A percentile compares a stretch with the other conserved stretches of the same genome.
phyloP scores from a whole-genome alignment of 2,888 invertebrate species.

The Thelaira solivaga region DNA sequence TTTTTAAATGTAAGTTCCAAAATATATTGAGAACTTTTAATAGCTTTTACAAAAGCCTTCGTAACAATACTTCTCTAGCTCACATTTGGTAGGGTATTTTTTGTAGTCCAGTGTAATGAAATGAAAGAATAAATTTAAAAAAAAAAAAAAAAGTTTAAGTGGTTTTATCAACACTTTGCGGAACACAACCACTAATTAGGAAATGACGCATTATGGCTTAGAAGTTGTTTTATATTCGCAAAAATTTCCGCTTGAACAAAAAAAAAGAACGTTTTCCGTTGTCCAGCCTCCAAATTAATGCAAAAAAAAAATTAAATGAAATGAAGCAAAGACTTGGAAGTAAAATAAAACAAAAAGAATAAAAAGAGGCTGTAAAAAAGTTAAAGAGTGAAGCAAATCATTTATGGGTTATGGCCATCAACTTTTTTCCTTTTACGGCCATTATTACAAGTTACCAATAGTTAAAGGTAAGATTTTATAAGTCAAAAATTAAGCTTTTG shows the following conservation, averaged over 20 bases:
- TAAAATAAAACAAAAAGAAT: too few species aligned
- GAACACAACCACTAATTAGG: slow-evolving; percentile 54
- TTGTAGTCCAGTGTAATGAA: slow-evolving; percentile 21
- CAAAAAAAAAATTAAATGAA: not conserved
- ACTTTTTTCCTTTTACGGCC: too few species aligned
- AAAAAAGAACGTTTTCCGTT: slow-evolving; percentile 30
- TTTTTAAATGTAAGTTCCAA: too few species aligned
- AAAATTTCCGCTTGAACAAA: slow-evolving; percentile 41
- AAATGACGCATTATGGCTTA: slow-evolving; percentile 52
- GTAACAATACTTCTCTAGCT: not conserved
- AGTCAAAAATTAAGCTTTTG: too few species aligned
- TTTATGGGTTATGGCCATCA: too few species aligned
- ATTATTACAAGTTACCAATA: too few species aligned
- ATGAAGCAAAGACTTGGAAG: not conserved
- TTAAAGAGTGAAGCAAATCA: too few species aligned
- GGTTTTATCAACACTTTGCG: slow-evolving; percentile 48
- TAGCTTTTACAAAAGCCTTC: too few species aligned
- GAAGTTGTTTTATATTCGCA: slow-evolving; percentile 41
- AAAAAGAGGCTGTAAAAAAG: too few species aligned
- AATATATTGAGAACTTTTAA: too few species aligned
- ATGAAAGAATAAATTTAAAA: slow-evolving; percentile 23
- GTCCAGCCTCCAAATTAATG: not conserved
- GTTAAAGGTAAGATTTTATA: too few species aligned
- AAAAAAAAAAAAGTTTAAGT: slow-evolving; percentile 18
- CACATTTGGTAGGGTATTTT: not conserved